Evolutionary conservation across 2,888 invertebrate species (phyloP), one percentile per base, ranked within the genome.

Genomic region (Enchytraeus crypticus): DNA sequence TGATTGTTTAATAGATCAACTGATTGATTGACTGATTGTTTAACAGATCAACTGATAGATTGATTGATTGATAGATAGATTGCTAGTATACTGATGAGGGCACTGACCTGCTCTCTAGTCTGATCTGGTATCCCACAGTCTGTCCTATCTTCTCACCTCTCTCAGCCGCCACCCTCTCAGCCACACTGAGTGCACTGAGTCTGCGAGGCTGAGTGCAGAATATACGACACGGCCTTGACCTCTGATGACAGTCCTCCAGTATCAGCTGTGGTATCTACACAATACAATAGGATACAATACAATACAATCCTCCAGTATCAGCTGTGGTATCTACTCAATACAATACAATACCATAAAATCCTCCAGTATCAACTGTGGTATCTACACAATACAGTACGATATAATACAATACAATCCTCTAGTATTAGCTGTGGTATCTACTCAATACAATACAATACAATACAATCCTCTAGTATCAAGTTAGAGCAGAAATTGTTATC

Each of bases 171-270:
- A 95, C 93, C 73, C 96, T 82, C 73, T 92, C 90, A 0, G 93
- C 88, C 0, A 93, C 88, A 0, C 90, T 86, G 0, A 93, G 86
- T 0, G 95, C 93, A 0, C 93, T 89, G 58, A 97, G 85, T 70
- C 95, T 83, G 51, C 95, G 83, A 0, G 97, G 96, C 79, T 97
- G 92, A 0, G 93, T 92, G 75, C 92, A 92, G 74, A 96, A 85
- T 66, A 98, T 88, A 57, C 92, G 84, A 65, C 90, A 89, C 0
- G 85, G 84, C 70, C 83, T 83, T 60, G 84, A 68, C 77, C 82
- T 70, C 74, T 81, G 71, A 80, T 82, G 69, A 82, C 85, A 77
- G 63, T 89, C 84, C 71, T 95, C 91, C 65, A 97, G 79, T 67
- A 97, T 85, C 72, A 88, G 89, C 74, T 97, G 96, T 0, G 96